Conservation (phyloP, 1,140 invertebrate genomes). For the Zeugodacus cucurbitae region DNA sequence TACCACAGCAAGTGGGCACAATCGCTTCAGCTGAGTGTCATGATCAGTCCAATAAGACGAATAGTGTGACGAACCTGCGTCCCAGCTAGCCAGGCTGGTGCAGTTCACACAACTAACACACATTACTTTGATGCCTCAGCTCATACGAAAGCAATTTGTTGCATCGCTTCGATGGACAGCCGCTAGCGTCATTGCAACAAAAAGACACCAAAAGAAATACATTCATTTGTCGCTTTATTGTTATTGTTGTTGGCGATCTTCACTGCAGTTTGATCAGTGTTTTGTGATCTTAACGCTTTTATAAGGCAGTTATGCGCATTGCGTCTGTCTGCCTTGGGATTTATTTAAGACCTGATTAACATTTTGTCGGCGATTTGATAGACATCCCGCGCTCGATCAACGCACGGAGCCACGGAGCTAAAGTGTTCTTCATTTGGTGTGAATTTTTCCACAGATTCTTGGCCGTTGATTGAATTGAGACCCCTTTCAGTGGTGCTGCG, state of each 20-base stretch:
- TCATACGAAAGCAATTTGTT: not conserved
- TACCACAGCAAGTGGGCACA: not conserved
- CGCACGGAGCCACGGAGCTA: not conserved
- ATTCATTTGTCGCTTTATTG: not conserved
- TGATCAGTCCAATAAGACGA: not conserved
- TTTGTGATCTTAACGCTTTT: not conserved
- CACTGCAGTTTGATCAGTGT: not conserved
- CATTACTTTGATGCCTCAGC: not conserved
- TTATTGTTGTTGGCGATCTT: not conserved
- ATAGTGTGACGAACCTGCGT: not conserved
- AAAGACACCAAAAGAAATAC: not conserved
- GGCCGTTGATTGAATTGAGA: not conserved
- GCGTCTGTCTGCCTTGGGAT: slow-evolving; percentile 17
- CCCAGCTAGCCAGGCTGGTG: not conserved
- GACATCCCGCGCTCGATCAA: not conserved
- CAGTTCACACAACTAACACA: not conserved
- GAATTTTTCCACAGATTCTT: slow-evolving; percentile 23
- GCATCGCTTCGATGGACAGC: not conserved
- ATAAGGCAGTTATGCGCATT: not conserved
- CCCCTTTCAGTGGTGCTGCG: not conserved
- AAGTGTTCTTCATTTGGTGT: not conserved
- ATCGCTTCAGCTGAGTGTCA: not conserved
- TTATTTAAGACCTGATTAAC: slow-evolving; percentile 34
- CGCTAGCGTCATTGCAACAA: not conserved
- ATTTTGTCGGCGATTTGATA: slow-evolving; percentile 1